Base-by-base conservation (phyloP, 1,140 invertebrate species). In the Manduca sexta region DNA sequence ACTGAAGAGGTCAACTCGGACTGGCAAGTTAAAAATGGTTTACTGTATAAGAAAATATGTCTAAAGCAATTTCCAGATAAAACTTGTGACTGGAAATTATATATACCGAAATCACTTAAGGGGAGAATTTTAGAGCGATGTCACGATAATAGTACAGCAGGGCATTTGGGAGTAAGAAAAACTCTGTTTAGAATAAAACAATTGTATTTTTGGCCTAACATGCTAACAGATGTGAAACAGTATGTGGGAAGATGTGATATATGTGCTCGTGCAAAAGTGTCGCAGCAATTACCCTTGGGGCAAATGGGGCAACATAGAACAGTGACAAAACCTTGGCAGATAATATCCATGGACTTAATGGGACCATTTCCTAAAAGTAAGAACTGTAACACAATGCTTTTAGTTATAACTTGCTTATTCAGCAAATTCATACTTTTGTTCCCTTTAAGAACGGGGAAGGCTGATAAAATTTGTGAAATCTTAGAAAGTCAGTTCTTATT, bases 381-480 rank as follows among this genome's bases (percentile, higher is more conserved):
- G 31, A 45, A 42, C 2, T 31, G 53, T 12, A 62, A 63, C 17
- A 63, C 56, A 12, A 56, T 55, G 46, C 40, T 66, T 0, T 52
- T 62, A 10, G 64, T 63, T 2, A 48, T 60, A n/a, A 51, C 43
- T 0, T 56, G 56, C 43, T 50, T 41, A 13, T 63, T 60, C 44
- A 66, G 53, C 45, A 62, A 66, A 46, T 60, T 56, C 50, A 30
- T 16, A 16, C 39, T 60, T 43, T 37, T 66, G n/a, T 63, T 60
- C 21, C 54, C 64, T 11, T 39, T 63, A 10, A 44, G 49, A 17
- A 54, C 26, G 55, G 46, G n/a, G 35, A 54, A 45, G 39, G 21
- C 3, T 7, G 21, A n/a, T n/a, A n/a, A n/a, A n/a, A n/a, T n/a
- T n/a, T n/a, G n/a, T n/a, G n/a, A n/a, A n/a, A n/a, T n/a, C n/a